Base-by-base conservation (phyloP, 2,888 invertebrate species). In the Apamea anceps region DNA sequence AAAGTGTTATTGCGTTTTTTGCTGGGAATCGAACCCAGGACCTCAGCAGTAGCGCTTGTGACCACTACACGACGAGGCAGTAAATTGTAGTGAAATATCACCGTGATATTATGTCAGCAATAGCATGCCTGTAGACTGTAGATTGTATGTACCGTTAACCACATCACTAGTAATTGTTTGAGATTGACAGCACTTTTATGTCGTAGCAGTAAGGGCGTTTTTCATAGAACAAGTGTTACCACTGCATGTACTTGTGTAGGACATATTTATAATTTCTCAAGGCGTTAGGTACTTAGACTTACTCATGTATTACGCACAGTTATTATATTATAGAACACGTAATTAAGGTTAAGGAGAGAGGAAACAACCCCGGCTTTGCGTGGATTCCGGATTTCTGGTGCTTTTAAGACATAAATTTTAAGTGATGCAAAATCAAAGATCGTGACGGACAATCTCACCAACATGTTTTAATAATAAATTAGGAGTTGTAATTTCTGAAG, bases 281-380 rank as follows among this genome's bases (percentile, higher is more conserved):
- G 85, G 85, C 8, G 48, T 57, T 32, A 7, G 54, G 65, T 77
- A 37, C 37, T 37, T 6, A 13, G 10, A 8, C 13, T 48, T 48
- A 48, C 48, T 48, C 13, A 48, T 60, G 48, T 65, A 60, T 70
- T 72, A 37, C 51, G 73, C 81, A 65, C 18, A 21, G 2, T 32
- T 57, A 80, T 67, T 67, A 48, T n/a, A 1, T 45, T 28, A 7
- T 73, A 37, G 62, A 72, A 80, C 66, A 67, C 45, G 72, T 51
- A 57, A 85, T 51, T 85, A 42, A 84, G 79, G 84, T 81, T 67
- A 72, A 84, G 32, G 71, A 28, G 37, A 65, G 5, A n/a, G n/a
- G 68, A 45, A 75, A 63, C 7, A 3, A 18, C 25, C 21, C 42
- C 2, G 68, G 18, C n/a, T 21, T 15, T n/a, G 80, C 25, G 21